Base-by-base conservation (phyloP, 2,797 vertebrate genomes). In the Poecilia picta region DNA sequence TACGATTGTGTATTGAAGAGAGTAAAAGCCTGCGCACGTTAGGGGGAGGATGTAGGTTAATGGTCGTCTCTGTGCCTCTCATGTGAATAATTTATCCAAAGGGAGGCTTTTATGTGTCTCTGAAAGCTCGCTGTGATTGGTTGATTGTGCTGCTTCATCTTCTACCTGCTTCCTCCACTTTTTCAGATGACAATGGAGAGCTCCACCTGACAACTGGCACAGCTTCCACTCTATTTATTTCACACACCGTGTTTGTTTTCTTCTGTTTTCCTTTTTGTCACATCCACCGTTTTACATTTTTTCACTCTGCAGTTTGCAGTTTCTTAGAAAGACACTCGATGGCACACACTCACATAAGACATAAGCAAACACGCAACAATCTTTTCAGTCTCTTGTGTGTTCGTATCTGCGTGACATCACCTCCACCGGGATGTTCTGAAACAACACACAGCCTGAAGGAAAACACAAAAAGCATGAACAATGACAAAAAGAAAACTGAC, bases 381-480 rank as follows among this genome's bases (percentile, higher is more conserved):
- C 46, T 57, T 74, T 85, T 89, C 43, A 90, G 86, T 90, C 78
- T 90, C 80, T 85, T 74, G 88, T 88, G 85, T 88, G 91, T 93
- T 88, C 92, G 62, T 91, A 86, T 92, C 89, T 93, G 82, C 92
- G 95, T 95, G 97, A 97, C 94, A 98, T 97, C 96, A 96, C 96
- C 96, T 97, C 98, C 96, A 97, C 96, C 94, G 97, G 98, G 93
- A 97, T 96, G 96, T 97, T 99, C 96, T 98, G 97, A 99, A 98
- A 99, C 95, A 98, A 98, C 96, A 98, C 97, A 98, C 98, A 98
- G 95, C 98, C 98, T 99, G 97, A 97, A 97, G 97, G 93, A 96
- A 97, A 98, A 96, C 93, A 96, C 95, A 97, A 96, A 95, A 89
- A 94, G 93, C 70, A 94, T 88, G 88, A 94, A 92, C 76, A 82